Conservation (phyloP, 2,113 vertebrate genomes). For the Erythrolamprus reginae region DNA sequence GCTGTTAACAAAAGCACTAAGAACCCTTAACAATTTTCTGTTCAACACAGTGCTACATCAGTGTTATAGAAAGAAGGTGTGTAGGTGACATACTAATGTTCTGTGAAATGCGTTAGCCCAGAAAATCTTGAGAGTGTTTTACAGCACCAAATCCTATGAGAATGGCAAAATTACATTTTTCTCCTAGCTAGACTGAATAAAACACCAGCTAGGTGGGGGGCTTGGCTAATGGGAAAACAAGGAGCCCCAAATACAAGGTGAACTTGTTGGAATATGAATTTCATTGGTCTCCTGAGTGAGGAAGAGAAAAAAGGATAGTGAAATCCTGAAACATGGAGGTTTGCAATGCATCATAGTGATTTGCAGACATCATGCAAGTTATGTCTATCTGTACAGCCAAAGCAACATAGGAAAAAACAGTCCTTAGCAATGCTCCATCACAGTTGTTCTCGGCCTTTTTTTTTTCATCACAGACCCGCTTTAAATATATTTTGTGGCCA, state of each 20-base stretch:
- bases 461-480: too few species aligned
- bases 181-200: background rate
- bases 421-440: background rate
- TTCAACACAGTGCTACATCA: background rate
- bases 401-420: background rate
- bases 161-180: background rate
- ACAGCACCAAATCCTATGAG: background rate
- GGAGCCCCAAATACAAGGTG: background rate
- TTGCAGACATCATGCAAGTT: background rate
- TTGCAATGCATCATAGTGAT: background rate
- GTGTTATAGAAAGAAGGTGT: background rate
- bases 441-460: background rate
- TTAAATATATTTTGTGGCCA: too few species aligned
- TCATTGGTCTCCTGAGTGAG: background rate
- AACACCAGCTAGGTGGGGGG: background rate
- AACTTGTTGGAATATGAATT: background rate
- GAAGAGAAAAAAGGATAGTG: background rate
- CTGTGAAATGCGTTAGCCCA: background rate
- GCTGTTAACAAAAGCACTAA: background rate
- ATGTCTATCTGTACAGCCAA: background rate
- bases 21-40: background rate
- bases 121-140: background rate
- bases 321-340: background rate
- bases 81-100: background rate
- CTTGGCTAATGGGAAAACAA: background rate